Evolutionary conservation across 2,888 invertebrate species (phyloP), one percentile per base, ranked within the genome.

Genomic region (Anoplius nigerrimus): DNA sequence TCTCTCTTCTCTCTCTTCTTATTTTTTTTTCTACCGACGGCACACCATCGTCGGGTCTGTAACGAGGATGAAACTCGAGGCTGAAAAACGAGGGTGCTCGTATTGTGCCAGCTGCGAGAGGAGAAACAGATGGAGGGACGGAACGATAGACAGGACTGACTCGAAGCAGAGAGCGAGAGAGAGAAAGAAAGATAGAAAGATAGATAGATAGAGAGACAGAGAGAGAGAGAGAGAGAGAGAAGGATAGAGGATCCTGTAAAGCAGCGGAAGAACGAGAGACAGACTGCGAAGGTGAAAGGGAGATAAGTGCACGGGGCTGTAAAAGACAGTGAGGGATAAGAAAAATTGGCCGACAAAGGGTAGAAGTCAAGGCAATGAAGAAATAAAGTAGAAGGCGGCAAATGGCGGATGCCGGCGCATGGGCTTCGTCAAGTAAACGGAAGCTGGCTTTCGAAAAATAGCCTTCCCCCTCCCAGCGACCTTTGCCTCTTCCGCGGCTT

Each of bases 61-160:
- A 65, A 65, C 54, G 59, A 65, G 54, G 65, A 65, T 59, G 54
- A 65, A 59, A 43, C 53, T 62, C 52, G 53, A 52, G 53, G 53
- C 53, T 71, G 59, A 43, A 65, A 65, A 59, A 55, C 48, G 48
- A 62, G 52, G 21, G 27, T 52, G 48, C 52, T 60, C 46, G 15
- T 62, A 51, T 62, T 56, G 54, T 52, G 57, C 66, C 46, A 58
- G 42, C 20, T 52, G 52, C 57, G 27, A 54, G 46, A 62, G 51
- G 45, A 53, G 45, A 63, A 69, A 68, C 57, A 43, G 54, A 52
- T 56, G 62, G 62, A 55, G 55, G 55, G 34, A 55, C 46, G 55
- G 55, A 42, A 55, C 55, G 62, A 62, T 55, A 48, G 54, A 55
- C 53, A 62, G 55, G 22, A 48, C 24, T 20, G 52, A 63, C 63